Base-by-base conservation (phyloP, 1,140 invertebrate species). In the Sitophilus oryzae region DNA sequence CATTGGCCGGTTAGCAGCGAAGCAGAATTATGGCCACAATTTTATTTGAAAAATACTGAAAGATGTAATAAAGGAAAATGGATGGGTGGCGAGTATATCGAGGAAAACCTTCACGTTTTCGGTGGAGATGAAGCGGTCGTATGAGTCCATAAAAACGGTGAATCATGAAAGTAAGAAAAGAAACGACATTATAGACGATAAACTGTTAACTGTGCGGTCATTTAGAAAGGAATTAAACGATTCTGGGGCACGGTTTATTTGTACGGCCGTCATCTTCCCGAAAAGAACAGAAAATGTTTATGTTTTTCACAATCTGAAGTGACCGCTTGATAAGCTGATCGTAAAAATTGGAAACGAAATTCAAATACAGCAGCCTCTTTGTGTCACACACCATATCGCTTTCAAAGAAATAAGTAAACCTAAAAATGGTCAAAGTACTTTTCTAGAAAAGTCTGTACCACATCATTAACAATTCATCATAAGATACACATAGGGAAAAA, bases 211-310 rank as follows among this genome's bases (percentile, higher is more conserved):
- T 42, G 42, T 23, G 52, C 36, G 52, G 52, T 55, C 52, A 55
- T 55, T 55, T 55, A 55, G 45, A 25, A 42, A 55, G 44, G 52
- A 55, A 55, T 55, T 55, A 55, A 55, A 55, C 22, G 43, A 47
- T 55, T 55, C 45, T 41, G 52, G 52, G 52, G 52, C 34, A 55
- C 47, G 40, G 36, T 54, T 55, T 55, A 55, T 55, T 55, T 55
- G 42, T 55, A 38, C 41, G n/a, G n/a, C n/a, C n/a, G 52, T 14
- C 52, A 41, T 44, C 42, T 55, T 30, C 25, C 34, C 4, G 40
- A 53, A 37, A 20, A 35, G 46, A 53, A 36, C 43, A 53, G 43
- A 53, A 35, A 37, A 53, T 40, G 18, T 53, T 53, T 53, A 35
- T 35, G 30, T 40, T 16, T 35, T 19, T 23, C 14, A 37, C 15